phyloP scores from a whole-genome alignment of 2,888 invertebrate species.

The Stenodema calcarata region DNA sequence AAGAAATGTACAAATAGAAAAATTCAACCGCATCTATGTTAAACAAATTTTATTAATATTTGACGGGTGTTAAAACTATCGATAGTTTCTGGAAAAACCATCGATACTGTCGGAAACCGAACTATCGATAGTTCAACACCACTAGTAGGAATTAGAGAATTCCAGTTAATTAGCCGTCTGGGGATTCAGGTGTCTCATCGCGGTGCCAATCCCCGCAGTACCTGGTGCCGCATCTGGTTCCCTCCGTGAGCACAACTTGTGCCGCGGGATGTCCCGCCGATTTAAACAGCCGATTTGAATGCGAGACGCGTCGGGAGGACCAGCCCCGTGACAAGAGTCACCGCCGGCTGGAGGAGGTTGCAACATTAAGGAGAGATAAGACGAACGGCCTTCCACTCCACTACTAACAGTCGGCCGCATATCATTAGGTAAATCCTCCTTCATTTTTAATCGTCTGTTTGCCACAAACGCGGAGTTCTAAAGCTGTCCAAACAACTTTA shows the following conservation, averaged over 20 bases:
- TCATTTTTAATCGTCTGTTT: neutral
- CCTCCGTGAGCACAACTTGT: neutral
- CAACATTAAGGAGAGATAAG: neutral
- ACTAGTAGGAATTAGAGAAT: too few relatives aligned
- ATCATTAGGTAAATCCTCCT: neutral
- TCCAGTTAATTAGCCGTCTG: too few relatives aligned
- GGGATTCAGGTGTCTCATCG: too few relatives aligned
- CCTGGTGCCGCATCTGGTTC: neutral
- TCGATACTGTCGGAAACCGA: too few relatives aligned
- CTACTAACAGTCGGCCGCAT: neutral
- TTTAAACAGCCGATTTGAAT: neutral
- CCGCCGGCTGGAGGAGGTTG: neutral
- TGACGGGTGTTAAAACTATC: too few relatives aligned
- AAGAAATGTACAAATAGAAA: too few relatives aligned
- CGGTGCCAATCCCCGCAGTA: too few relatives aligned
- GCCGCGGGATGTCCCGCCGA: neutral
- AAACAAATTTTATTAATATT: too few relatives aligned
- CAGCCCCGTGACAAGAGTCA: neutral
- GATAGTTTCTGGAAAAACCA: too few relatives aligned
- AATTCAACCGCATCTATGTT: too few relatives aligned
- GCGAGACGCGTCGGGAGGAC: neutral
- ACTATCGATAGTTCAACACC: too few relatives aligned
- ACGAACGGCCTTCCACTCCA: conserved; percentile 14
- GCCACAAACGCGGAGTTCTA: neutral
- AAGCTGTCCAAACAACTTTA: neutral